Percentiles rank a stretch among this genome's conserved stretches.
Conservation (phyloP, 2,113 vertebrate species). For the Salvelinus sp. region DNA sequence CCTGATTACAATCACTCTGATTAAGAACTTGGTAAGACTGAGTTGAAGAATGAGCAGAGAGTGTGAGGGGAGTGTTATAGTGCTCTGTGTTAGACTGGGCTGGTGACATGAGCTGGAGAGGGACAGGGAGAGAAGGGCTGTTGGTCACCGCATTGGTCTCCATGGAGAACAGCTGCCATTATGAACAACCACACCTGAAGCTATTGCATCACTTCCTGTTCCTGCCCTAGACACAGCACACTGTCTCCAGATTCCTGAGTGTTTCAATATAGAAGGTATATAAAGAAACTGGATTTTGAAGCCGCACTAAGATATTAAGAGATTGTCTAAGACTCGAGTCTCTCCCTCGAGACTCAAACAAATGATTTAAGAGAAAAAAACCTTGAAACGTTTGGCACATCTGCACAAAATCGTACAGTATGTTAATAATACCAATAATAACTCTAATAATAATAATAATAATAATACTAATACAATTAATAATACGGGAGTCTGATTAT, state of each 20-base stretch:
- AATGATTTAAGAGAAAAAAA: conserved; percentile 79
- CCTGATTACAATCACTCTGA: conserved; percentile 89
- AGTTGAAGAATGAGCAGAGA: conserved; percentile 71
- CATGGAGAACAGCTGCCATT: conserved; percentile 70
- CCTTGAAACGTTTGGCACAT: conserved; percentile 94
- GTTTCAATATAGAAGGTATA: conserved; percentile 82
- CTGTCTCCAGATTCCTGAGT: conserved; percentile 93
- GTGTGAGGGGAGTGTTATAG: conserved; percentile 56
- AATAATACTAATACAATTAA: conserved; percentile 61
- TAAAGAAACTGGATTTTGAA: conserved; percentile 71
- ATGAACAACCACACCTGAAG: conserved; percentile 74
- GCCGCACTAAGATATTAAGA: conserved; percentile 85
- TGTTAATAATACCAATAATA: conserved; percentile 66
- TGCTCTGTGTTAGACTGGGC: not conserved
- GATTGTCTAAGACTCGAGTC: conserved; percentile 95
- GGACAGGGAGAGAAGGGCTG: conserved; percentile 60
- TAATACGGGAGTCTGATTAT: conserved; percentile 49
- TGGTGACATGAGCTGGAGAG: conserved; percentile 43
- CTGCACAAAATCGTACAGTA: conserved; percentile 78
- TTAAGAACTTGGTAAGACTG: conserved; percentile 90
- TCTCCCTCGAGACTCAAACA: conserved; percentile 85
- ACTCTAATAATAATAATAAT: conserved; percentile 53
- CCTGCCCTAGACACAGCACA: conserved; percentile 73
- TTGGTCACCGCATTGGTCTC: conserved; percentile 81
- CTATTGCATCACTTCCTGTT: conserved; percentile 77